Conservation (phyloP, 2,113 vertebrate species). For the Psittacara wagleri region DNA sequence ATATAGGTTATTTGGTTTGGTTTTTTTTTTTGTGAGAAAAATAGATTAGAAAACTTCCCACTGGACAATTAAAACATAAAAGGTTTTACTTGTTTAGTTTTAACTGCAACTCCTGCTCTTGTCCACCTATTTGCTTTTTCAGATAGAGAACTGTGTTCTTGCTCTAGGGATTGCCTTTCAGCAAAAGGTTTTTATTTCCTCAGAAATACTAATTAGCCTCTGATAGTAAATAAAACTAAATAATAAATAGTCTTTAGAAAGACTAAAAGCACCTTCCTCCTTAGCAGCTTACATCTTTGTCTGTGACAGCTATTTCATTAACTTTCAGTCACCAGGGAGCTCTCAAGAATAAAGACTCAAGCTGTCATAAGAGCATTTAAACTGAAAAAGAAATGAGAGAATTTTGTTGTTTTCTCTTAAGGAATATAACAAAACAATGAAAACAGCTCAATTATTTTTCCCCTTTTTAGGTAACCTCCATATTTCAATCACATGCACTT, state of each 20-base stretch:
- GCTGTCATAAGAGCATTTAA: not conserved
- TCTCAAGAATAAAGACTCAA: slow-evolving; percentile 20
- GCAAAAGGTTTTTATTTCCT: not conserved
- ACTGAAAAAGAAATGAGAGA: not conserved
- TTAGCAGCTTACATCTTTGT: slow-evolving; percentile 2
- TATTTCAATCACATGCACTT: not conserved
- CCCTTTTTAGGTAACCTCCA: not conserved
- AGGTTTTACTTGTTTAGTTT: not conserved
- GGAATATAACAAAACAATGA: not conserved
- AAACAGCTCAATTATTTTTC: not conserved
- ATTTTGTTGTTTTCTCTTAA: not conserved
- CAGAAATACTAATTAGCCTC: not conserved
- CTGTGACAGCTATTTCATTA: slow-evolving; percentile 37
- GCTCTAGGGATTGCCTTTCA: not conserved
- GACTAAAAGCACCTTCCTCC: not conserved
- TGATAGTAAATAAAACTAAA: not conserved
- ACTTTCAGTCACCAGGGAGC: slow-evolving; percentile 6
- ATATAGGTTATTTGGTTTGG: not conserved
- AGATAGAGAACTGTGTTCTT: not conserved
- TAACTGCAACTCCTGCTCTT: not conserved
- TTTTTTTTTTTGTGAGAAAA: not conserved
- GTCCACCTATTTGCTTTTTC: not conserved
- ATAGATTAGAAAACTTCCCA: not conserved
- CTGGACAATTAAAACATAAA: not conserved
- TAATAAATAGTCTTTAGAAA: not conserved